A percentile compares a stretch with the other conserved stretches of the same genome.
These are phyloP conservation scores for Abscondita cerata DNA, from an alignment of 2,888 invertebrate species.

Conservation along the genomic window DNA sequence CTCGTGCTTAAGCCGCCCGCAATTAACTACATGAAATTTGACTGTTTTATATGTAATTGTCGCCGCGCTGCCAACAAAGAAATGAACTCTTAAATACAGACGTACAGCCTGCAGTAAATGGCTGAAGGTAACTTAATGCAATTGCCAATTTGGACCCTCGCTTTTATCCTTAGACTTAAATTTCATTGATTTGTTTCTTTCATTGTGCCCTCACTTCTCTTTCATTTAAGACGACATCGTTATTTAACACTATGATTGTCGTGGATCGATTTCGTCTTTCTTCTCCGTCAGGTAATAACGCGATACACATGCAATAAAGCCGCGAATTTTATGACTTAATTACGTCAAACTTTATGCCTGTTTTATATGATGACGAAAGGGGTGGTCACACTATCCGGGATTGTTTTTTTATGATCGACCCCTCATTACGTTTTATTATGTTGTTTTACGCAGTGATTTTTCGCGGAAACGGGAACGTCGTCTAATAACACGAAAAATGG, in stretches of 20 bases:
- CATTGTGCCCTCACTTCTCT: constrained; percentile 15
- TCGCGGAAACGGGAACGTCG: no score
- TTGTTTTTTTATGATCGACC: no score
- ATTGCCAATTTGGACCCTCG: constrained; percentile 36
- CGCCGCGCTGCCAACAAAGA: constrained; percentile 20
- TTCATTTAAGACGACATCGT: not conserved
- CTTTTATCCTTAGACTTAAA: constrained; percentile 25
- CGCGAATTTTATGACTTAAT: constrained; percentile 31
- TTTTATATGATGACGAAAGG: constrained; percentile 31
- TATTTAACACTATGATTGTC: not conserved
- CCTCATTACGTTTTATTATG: constrained; percentile 28
- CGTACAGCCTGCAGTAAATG: constrained; percentile 34
- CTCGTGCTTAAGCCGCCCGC: not conserved
- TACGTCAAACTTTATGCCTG: constrained; percentile 25
- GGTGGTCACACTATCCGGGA: constrained; percentile 28
- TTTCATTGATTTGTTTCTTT: constrained; percentile 32
- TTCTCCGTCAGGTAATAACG: constrained; percentile 15
- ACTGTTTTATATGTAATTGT: constrained; percentile 6
- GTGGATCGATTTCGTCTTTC: not conserved
- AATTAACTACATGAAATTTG: constrained; percentile 4
- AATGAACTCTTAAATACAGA: constrained; percentile 35
- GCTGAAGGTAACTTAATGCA: constrained; percentile 34
- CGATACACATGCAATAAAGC: constrained; percentile 26
- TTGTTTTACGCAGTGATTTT: constrained; percentile 25
- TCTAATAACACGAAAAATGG: constrained; percentile 2